A percentile compares a stretch with the other conserved stretches of the same genome.
Conservation (phyloP, 2,888 invertebrate genomes). For the Drosophila atripex region DNA sequence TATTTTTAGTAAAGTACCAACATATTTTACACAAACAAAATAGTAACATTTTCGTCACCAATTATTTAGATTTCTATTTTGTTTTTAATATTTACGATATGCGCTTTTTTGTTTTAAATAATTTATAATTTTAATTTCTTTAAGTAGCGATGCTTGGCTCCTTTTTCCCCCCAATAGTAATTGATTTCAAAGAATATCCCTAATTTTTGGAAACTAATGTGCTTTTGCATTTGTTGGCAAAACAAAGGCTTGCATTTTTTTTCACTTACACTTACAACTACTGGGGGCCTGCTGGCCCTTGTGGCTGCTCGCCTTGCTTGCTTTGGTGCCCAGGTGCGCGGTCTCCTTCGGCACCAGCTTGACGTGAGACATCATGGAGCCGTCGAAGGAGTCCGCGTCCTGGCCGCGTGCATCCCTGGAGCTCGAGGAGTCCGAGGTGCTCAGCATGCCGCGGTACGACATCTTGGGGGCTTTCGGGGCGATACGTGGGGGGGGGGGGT, state of each 20-base stretch:
- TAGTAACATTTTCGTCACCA: no score
- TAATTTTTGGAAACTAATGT: no score
- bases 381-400: constrained; percentile 61
- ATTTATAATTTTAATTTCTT: no score
- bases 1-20: no score
- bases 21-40: no score
- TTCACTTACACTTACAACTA: not conserved
- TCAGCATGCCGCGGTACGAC: constrained; percentile 66
- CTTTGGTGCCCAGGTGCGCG: not conserved
- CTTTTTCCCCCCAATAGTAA: no score
- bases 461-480: constrained; percentile 20
- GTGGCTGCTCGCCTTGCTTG: not conserved
- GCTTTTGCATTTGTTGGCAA: not conserved
- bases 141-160: no score
- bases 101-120: no score
- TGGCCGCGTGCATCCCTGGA: constrained; percentile 3
- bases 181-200: no score
- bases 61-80: no score
- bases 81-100: no score
- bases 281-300: not conserved
- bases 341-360: not conserved
- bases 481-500: not conserved
- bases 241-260: not conserved
- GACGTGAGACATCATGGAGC: constrained; percentile 29
- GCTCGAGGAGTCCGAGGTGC: constrained; percentile 25